Conservation (phyloP, 2,888 invertebrate species). For the Spilarctia lutea region DNA sequence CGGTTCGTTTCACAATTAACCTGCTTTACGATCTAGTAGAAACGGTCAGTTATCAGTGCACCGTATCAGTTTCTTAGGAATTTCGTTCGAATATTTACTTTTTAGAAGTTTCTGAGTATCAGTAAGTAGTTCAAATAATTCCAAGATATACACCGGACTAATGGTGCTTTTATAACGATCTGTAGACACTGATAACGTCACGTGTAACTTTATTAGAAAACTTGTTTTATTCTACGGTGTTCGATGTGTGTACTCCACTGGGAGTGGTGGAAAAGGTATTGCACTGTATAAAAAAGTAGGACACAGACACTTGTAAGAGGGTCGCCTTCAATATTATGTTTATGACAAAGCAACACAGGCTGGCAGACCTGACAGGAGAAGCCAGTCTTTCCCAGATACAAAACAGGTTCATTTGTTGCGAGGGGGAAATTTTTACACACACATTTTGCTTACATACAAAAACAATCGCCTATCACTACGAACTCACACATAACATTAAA, state of each 20-base stretch:
- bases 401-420: too few species aligned
- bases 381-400: too few species aligned
- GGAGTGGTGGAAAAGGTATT: not conserved
- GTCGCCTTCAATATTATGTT: not conserved
- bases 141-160: not conserved
- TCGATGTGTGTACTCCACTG: not conserved
- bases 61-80: conserved; percentile 50
- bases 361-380: too few species aligned
- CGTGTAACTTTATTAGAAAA: not conserved
- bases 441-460: too few species aligned
- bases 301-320: not conserved
- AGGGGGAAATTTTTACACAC: too few species aligned
- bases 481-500: too few species aligned
- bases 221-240: not conserved
- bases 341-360: too few species aligned
- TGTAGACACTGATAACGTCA: not conserved
- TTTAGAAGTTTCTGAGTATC: conserved; percentile 26
- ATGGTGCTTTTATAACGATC: conserved; percentile 8
- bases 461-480: too few species aligned
- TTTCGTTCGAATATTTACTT: conserved; percentile 38
- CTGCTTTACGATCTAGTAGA: conserved; percentile 47
- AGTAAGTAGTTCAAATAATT: conserved; percentile 13
- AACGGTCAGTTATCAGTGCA: conserved; percentile 53
- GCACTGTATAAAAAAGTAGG: not conserved
- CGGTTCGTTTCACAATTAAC: conserved; percentile 51